Conservation (phyloP, 2,797 vertebrate genomes). For the Lacerta bilineata region DNA sequence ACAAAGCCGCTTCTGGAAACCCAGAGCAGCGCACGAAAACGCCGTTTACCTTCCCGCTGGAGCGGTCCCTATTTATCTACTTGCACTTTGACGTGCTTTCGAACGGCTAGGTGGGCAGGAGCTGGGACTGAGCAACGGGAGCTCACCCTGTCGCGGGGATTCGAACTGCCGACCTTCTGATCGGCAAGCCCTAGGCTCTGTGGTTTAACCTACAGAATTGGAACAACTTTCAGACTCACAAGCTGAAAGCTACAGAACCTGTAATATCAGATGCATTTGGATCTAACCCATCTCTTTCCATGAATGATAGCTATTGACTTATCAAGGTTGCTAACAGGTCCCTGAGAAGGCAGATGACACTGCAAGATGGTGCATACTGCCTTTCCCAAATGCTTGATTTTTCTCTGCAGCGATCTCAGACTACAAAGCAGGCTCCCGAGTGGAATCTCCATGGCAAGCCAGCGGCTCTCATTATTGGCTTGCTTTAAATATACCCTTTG, state of each 20-base stretch:
- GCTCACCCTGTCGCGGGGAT: too few species aligned
- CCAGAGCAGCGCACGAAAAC: too few species aligned
- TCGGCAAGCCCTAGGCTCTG: too few species aligned
- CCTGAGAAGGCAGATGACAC: neutral
- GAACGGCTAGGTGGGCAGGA: too few species aligned
- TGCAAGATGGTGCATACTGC: neutral
- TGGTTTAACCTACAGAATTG: too few species aligned
- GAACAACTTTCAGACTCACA: neutral
- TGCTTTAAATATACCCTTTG: conserved; percentile 53
- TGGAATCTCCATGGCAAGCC: conserved; percentile 32
- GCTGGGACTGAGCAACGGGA: too few species aligned
- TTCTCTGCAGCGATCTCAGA: fast-evolving
- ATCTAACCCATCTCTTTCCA: neutral
- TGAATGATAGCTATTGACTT: neutral
- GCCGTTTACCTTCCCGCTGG: too few species aligned
- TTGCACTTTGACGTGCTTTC: too few species aligned
- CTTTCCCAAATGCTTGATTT: neutral
- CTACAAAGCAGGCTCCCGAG: neutral
- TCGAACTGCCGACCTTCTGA: too few species aligned
- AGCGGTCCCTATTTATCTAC: too few species aligned
- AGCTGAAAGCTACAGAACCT: neutral
- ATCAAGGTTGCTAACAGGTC: neutral
- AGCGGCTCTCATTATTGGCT: neutral
- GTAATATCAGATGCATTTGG: neutral
- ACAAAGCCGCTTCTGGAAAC: too few species aligned